Evolutionary conservation across 2,113 vertebrate species (phyloP).

Genomic region (Prietella phreatophila): DNA sequence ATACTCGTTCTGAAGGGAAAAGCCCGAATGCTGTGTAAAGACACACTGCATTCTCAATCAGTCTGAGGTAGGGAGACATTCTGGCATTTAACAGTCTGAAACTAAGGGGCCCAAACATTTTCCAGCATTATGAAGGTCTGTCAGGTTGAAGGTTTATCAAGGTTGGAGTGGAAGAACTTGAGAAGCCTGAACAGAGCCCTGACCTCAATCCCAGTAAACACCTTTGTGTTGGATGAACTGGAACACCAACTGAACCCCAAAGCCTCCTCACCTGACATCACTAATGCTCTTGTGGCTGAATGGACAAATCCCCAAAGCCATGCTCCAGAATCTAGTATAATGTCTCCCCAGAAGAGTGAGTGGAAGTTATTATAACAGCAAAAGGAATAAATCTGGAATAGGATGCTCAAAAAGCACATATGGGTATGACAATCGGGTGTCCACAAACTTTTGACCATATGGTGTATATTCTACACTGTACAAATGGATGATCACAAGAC

Average conservation of each 20-base stretch:
- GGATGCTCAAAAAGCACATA: background rate
- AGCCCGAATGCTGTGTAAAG: background rate
- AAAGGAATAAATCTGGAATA: background rate
- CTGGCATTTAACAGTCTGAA: background rate
- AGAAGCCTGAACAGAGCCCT: background rate
- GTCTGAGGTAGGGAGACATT: background rate
- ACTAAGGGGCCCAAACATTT: background rate
- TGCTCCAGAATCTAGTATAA: background rate
- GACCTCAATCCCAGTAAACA: no score
- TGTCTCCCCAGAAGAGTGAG: background rate
- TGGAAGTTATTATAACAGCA: background rate
- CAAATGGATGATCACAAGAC: background rate
- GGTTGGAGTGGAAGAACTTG: background rate
- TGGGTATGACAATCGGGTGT: no score
- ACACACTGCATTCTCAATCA: background rate
- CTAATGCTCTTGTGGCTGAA: background rate
- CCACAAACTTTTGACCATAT: background rate
- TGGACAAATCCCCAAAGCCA: background rate
- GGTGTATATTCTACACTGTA: no score
- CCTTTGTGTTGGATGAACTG: no score
- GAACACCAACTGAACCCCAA: no score
- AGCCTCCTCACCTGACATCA: background rate
- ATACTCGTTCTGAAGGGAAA: background rate
- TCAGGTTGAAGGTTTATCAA: background rate
- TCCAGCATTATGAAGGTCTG: background rate